Base-by-base conservation (phyloP, 1,140 invertebrate species). In the Habropoda laboriosa region DNA sequence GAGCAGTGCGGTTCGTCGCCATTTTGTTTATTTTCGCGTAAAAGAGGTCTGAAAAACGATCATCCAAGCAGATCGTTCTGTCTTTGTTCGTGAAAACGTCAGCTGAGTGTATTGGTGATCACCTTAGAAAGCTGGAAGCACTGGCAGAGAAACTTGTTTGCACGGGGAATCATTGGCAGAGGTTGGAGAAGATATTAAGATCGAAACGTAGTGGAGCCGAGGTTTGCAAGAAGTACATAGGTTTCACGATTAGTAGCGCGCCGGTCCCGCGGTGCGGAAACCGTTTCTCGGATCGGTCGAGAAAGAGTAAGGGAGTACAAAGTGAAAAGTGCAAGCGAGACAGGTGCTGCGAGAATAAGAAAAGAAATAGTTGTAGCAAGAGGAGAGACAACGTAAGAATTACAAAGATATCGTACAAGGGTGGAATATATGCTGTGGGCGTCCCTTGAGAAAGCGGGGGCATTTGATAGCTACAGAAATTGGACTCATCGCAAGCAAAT, bases 21-120 rank as follows among this genome's bases (percentile, higher is more conserved):
- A 91, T 91, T 91, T 91, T 90, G 89, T 91, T 91, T 90, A 90
- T 91, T 91, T 90, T 90, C 88, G 79, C 85, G 83, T 86, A 81
- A 81, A 87, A 79, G 64, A 84, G 64, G 66, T 87, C 74, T 61
- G 79, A 67, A 80, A 81, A 66, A 82, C 73, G 64, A 73, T 78
- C 78, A 66, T 61, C 30, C 21, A 30, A 76, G 64, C 47, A 78
- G 73, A 71, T 78, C 64, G 47, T 79, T 16, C 47, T 58, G 40
- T 61, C 61, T 70, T 77, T 24, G 32, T 71, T 32, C 42, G 60
- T 18, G 73, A 70, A 63, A 68, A 81, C 32, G 57, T 74, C 57
- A 79, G 64, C 64, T 79, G 47, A 40, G 63, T 68, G 67, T 40
- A 71, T 58, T 32, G 2, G 57, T 74, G 47, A 24, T 16, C 30